A percentile compares a stretch with the other conserved stretches of the same genome.
phyloP scores from a whole-genome alignment of 2,888 invertebrate species.

The Hartigia nigra region DNA sequence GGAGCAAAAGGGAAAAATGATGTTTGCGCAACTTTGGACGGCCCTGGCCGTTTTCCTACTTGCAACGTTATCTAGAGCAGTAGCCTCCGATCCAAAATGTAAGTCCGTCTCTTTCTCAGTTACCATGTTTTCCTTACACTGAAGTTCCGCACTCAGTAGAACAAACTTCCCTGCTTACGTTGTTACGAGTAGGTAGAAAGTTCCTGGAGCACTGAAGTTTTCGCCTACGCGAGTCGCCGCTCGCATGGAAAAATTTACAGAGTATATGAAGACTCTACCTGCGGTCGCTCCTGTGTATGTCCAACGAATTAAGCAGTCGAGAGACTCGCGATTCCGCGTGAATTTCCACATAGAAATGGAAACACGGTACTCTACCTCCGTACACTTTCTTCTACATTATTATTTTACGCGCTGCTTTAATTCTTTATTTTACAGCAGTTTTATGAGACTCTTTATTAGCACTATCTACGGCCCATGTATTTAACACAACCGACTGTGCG shows the following conservation, averaged over 20 bases:
- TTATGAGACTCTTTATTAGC: background rate
- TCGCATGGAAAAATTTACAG: background rate
- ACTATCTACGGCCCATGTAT: background rate
- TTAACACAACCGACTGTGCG: no score
- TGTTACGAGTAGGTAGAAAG: background rate
- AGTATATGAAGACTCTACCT: background rate
- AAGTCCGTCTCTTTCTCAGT: background rate
- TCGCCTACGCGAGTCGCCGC: background rate
- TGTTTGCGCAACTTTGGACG: background rate
- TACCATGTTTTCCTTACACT: background rate
- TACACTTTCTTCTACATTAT: background rate
- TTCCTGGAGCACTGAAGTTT: background rate
- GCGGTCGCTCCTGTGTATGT: background rate
- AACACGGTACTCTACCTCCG: background rate
- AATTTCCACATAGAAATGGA: background rate
- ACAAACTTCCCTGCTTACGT: background rate
- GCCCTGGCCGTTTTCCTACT: background rate
- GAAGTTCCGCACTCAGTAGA: background rate
- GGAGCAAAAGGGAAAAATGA: background rate
- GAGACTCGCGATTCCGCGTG: background rate
- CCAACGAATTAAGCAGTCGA: background rate
- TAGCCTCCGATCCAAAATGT: background rate
- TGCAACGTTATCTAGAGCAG: background rate
- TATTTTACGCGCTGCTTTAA: background rate
- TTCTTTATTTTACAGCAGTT: background rate